Evolutionary conservation across 2,888 invertebrate species (phyloP).

Genomic region (Cerastoderma edule): DNA sequence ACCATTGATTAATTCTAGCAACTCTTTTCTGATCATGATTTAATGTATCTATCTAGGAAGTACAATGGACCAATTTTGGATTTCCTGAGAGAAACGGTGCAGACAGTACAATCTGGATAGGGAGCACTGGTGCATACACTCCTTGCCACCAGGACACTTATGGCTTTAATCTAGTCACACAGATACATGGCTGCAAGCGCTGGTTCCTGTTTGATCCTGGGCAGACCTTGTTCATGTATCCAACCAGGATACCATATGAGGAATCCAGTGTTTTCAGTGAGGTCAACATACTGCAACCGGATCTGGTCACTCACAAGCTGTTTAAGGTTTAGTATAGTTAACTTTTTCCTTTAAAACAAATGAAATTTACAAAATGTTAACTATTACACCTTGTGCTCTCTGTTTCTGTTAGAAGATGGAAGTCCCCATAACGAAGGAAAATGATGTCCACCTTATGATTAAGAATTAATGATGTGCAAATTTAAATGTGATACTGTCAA

Average conservation of each 20-base stretch:
- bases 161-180: constrained; percentile 95
- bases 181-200: constrained; percentile 94
- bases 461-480: no score
- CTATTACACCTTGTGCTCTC: neutral
- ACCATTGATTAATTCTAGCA: no score
- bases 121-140: constrained; percentile 93
- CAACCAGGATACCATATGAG: constrained; percentile 96
- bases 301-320: constrained; percentile 71
- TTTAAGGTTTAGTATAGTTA: constrained; percentile 71
- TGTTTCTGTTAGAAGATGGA: no score
- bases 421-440: no score
- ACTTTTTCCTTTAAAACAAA: neutral
- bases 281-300: constrained; percentile 85
- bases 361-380: neutral
- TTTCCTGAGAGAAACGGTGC: constrained; percentile 88
- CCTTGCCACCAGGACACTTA: constrained; percentile 97
- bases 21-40: neutral
- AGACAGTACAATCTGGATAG: constrained; percentile 91
- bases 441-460: no score
- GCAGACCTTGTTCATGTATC: constrained; percentile 87
- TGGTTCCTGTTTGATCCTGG: constrained; percentile 96
- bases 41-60: constrained; percentile 56
- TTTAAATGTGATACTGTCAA: no score
- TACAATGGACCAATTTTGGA: constrained; percentile 86
- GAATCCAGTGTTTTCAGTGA: constrained; percentile 94